Conservation (phyloP, 2,888 invertebrate genomes). For the Leptinotarsa tumamoca region DNA sequence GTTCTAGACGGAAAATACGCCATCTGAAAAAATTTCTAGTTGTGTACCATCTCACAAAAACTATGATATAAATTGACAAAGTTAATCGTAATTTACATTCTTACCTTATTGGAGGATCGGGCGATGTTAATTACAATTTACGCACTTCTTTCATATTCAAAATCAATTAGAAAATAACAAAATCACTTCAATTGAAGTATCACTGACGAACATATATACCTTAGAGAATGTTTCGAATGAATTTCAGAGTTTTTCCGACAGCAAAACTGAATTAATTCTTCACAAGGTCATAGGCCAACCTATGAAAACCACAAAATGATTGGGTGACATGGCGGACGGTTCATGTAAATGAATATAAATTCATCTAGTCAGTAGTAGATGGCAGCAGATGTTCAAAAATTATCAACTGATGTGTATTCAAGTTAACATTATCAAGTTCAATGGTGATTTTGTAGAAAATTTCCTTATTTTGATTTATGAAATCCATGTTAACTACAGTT, state of each 20-base stretch:
- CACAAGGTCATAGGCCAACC: background rate
- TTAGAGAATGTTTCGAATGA: too few species aligned
- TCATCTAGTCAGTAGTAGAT: background rate
- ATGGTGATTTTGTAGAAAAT: slow-evolving; percentile 2
- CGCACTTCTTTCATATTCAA: background rate
- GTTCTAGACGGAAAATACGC: too few species aligned
- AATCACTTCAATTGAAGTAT: too few species aligned
- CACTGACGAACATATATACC: too few species aligned
- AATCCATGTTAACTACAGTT: slow-evolving; percentile 10
- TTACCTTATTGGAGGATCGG: background rate
- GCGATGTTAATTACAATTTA: background rate
- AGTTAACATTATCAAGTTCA: slow-evolving; percentile 2
- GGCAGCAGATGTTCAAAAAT: background rate
- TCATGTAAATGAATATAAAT: slow-evolving; percentile 6
- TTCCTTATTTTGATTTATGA: slow-evolving; percentile 8
- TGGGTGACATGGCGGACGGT: background rate
- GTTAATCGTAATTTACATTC: background rate
- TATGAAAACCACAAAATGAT: background rate
- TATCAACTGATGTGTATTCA: background rate
- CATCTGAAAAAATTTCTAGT: too few species aligned
- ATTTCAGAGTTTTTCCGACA: background rate
- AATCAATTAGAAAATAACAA: too few species aligned
- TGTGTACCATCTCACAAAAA: too few species aligned
- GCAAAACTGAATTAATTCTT: background rate
- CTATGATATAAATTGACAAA: background rate